Base-by-base conservation (phyloP, 2,797 vertebrate genomes). In the Melanotaenia nigrans region DNA sequence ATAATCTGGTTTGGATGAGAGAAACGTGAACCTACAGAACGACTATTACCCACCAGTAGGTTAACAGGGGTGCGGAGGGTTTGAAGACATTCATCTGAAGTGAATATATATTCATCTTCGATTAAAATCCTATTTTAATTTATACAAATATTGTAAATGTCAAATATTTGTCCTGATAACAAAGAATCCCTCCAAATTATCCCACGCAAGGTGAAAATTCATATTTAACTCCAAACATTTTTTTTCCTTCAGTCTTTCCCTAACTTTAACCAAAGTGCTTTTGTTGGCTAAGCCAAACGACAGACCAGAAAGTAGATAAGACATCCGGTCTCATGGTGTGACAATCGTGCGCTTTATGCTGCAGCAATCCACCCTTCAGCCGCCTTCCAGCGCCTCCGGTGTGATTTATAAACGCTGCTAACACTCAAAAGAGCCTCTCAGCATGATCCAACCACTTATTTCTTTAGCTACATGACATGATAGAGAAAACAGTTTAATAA, bases 251-350 rank as follows among this genome's bases (percentile, higher is more conserved):
- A 22, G 14, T 25, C 4, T 30, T 61, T 56, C 5, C 6, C 20
- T 14, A 57, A 66, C 35, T 45, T 20, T 25, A 66, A 60, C 36
- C 68, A 75, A 75, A 60, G 73, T 64, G 73, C 64, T 66, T 79
- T 61, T 51, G 18, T 56, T 49, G 58, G 18, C 45, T 49, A 8
- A 65, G 53, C 25, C 33, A 42, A 25, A 61, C 25, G 16, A 53
- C 47, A 73, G 33, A 61, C 40, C 32, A 2, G 28, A 66, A 38
- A 5, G 24, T 38, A 60, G 55, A 73, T 12, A 3, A 58, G 22
- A 62, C 36, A 58, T 9, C 53, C n/a, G 22, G 47, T 60, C 38
- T 12, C 13, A n/a, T 22, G 45, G 33, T 10, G 28, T 14, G 60
- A 45, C 51, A 62, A 18, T 45, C 35, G n/a, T 24, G 32, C 58